Evolutionary conservation across 1,140 invertebrate species (phyloP).

Genomic region (Monochamus saltuarius): DNA sequence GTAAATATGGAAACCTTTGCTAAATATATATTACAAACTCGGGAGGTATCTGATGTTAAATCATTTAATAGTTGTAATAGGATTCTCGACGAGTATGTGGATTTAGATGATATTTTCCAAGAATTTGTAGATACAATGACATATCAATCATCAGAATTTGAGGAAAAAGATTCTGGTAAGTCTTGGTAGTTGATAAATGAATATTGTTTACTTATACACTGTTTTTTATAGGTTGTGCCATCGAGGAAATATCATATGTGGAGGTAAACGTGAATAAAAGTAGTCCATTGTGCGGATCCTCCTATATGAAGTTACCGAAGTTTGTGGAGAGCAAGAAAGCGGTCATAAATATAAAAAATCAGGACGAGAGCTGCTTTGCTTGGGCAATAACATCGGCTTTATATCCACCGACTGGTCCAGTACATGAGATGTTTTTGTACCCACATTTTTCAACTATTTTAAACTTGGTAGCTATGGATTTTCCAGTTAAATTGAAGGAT

Average conservation of each 20-base stretch:
- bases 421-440: conserved; percentile 22
- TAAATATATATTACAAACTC: too few relatives aligned
- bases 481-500: conserved; percentile 50
- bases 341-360: conserved; percentile 48
- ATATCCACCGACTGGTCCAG: conserved; percentile 36
- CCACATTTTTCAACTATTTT: conserved; percentile 18
- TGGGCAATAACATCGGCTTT: conserved; percentile 46
- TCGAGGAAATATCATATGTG: not conserved
- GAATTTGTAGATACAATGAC: too few relatives aligned
- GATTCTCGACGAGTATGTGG: too few relatives aligned
- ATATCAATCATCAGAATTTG: too few relatives aligned
- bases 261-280: conserved; percentile 29
- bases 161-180: too few relatives aligned
- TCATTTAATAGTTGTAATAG: too few relatives aligned
- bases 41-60: too few relatives aligned
- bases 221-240: too few relatives aligned
- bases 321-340: conserved; percentile 47
- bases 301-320: conserved; percentile 41
- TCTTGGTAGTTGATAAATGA: too few relatives aligned
- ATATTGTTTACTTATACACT: too few relatives aligned
- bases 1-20: too few relatives aligned
- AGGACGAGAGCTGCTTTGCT: conserved; percentile 46
- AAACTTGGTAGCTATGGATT: conserved; percentile 47
- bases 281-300: conserved; percentile 41
- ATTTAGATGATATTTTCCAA: too few relatives aligned